Base-by-base conservation (phyloP, 2,797 vertebrate species). In the Poeciliopsis infans region DNA sequence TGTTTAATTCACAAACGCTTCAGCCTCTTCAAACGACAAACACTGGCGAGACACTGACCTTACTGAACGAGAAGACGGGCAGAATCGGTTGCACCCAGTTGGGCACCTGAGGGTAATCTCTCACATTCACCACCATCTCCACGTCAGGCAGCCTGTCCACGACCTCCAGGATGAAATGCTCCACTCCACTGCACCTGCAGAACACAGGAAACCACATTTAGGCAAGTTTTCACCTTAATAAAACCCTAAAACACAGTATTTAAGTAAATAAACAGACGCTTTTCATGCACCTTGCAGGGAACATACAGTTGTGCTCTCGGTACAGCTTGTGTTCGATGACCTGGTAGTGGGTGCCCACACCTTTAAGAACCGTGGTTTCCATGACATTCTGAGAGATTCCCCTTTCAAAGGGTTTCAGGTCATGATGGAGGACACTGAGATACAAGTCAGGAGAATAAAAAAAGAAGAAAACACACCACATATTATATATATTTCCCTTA, bases 51-150 rank as follows among this genome's bases (percentile, higher is more conserved):
- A 83, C 73, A 78, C 93, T 89, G 86, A 99, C 98, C 97, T 99
- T 99, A 95, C 98, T 99, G 91, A 99, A 99, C 79, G 98, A 99
- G 89, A 99, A 96, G 81, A 99, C 93, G 0, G 98, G 98, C 53
- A 97, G 93, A 15, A 92, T 81, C 0, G 97, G 96, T 72, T 96
- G 96, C 94, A 97, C 95, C 97, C 97, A 99, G 55, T 81, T 95
- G 61, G 97, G 97, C 68, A 97, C 95, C 88, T 99, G 98, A n/a
- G 98, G 98, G 81, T 99, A 99, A 89, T 99, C 98, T 74, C 98
- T 94, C n/a, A 99, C 98, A 64, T 99, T 99, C 78, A 99, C 95
- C 78, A 99, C 96, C 95, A 99, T 96, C 92, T 99, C 98, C 94
- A 97, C 87, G 91, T 99, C 97, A 7, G 98, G 97, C 45, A 99